Evolutionary conservation across 2,113 vertebrate species (phyloP).

Genomic region (Bos taurus): DNA sequence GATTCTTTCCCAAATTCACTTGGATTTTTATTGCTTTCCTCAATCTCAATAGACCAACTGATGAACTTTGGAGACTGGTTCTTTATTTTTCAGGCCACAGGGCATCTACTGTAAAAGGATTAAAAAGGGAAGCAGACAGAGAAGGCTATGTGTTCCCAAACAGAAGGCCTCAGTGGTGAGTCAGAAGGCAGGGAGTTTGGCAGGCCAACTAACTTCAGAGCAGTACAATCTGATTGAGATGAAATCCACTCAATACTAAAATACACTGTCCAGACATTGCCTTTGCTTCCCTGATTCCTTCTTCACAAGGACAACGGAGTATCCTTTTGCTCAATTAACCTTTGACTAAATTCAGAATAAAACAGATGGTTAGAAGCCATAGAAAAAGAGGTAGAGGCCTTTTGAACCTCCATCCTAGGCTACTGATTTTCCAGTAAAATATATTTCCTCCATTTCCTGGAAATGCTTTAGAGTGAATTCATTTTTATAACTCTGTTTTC

Average conservation of each 20-base stretch:
- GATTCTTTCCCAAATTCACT: slow-evolving; percentile 46
- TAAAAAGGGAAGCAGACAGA: slow-evolving; percentile 51
- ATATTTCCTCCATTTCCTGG: slow-evolving; percentile 18
- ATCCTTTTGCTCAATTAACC: slow-evolving; percentile 44
- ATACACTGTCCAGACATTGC: slow-evolving; percentile 30
- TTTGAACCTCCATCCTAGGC: background rate
- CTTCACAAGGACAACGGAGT: background rate
- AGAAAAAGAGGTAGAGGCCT: background rate
- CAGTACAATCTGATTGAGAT: slow-evolving; percentile 32
- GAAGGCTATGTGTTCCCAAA: slow-evolving; percentile 49
- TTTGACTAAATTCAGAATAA: slow-evolving; percentile 22
- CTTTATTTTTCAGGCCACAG: slow-evolving; percentile 52
- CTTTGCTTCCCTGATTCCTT: background rate
- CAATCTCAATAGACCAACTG: slow-evolving; percentile 40
- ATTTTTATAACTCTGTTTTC: slow-evolving; percentile 37
- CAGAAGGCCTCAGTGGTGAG: slow-evolving; percentile 66
- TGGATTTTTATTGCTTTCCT: slow-evolving; percentile 29
- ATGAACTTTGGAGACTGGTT: slow-evolving; percentile 51
- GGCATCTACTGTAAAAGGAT: slow-evolving; percentile 50
- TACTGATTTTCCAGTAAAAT: slow-evolving; percentile 44
- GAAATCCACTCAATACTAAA: slow-evolving; percentile 44
- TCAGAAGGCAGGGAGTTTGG: slow-evolving; percentile 55
- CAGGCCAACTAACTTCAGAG: slow-evolving; percentile 32
- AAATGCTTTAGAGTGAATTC: slow-evolving; percentile 35
- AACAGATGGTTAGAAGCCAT: background rate